A percentile compares a stretch with the other conserved stretches of the same genome.
Conservation (phyloP, 2,113 vertebrate species). For the Engystomops pustulosus region DNA sequence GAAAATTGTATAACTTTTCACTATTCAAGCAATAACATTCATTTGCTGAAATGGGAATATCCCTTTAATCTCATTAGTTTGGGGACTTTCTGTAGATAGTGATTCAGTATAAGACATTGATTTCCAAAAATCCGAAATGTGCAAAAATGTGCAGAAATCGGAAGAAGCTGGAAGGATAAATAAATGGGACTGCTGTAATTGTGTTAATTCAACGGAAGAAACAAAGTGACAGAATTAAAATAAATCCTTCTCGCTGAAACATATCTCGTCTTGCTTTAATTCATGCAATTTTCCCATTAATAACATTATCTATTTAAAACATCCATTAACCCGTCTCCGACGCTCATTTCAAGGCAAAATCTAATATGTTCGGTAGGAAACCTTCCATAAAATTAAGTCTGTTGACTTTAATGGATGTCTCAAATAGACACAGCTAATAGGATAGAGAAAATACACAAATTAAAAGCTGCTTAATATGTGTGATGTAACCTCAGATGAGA, state of each 20-base stretch:
- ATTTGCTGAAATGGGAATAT: too few species aligned
- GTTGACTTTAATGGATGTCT: constrained; percentile 69
- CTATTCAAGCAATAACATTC: too few species aligned
- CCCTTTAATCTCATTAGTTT: too few species aligned
- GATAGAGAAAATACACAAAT: constrained; percentile 65
- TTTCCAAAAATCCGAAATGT: not conserved
- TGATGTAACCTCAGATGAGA: constrained; percentile 24
- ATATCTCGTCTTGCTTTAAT: constrained; percentile 66
- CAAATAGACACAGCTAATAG: constrained; percentile 70
- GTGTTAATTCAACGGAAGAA: constrained; percentile 44
- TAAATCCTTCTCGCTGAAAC: constrained; percentile 56
- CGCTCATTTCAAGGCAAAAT: constrained; percentile 67
- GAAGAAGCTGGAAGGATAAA: constrained; percentile 13
- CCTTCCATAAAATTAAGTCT: constrained; percentile 71
- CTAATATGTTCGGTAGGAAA: constrained; percentile 69
- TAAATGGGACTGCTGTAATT: constrained; percentile 23
- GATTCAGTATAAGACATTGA: too few species aligned
- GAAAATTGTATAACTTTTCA: too few species aligned
- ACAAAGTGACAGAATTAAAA: constrained; percentile 56
- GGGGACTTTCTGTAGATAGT: too few species aligned
- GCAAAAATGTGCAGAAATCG: too few species aligned
- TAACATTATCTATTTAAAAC: constrained; percentile 68
- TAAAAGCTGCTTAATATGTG: constrained; percentile 61
- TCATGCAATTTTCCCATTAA: constrained; percentile 69
- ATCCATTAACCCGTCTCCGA: constrained; percentile 68